Evolutionary conservation across 1,140 invertebrate species (phyloP).

Genomic region (Drosophila miranda): DNA sequence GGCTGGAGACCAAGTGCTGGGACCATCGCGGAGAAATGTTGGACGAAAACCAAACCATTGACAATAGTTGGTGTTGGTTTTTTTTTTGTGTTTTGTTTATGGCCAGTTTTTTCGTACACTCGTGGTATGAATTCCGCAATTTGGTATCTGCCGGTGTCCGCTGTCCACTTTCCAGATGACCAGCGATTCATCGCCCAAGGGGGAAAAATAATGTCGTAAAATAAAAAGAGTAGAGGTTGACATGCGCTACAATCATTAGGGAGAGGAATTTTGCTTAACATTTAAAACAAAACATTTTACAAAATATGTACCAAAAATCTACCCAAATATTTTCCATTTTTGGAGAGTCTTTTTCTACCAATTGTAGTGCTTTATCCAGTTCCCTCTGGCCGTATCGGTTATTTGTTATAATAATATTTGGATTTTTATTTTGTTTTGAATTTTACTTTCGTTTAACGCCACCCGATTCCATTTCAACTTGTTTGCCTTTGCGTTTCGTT

Average conservation of each 20-base stretch:
- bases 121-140: slow-evolving; percentile 54
- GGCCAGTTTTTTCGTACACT: slow-evolving; percentile 54
- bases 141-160: slow-evolving; percentile 9
- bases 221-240: slow-evolving; percentile 4
- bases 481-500: slow-evolving; percentile 47
- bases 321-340: too few species aligned
- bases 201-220: slow-evolving; percentile 34
- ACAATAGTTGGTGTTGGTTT: slow-evolving; percentile 39
- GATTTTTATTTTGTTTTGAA: slow-evolving; percentile 60
- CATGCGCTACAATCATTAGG: neutral
- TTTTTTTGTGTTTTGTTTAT: slow-evolving; percentile 27
- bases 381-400: slow-evolving; percentile 31
- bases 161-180: slow-evolving; percentile 10
- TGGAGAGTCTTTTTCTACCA: too few species aligned
- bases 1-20: slow-evolving; percentile 57
- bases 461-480: slow-evolving; percentile 55
- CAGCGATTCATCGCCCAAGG: neutral
- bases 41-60: slow-evolving; percentile 58
- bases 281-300: too few species aligned
- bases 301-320: too few species aligned
- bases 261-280: neutral
- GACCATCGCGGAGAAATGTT: slow-evolving; percentile 47
- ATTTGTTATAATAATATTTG: slow-evolving; percentile 50
- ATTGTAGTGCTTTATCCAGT: slow-evolving; percentile 21
- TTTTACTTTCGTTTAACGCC: slow-evolving; percentile 70